Evolutionary conservation across 2,113 vertebrate genomes (phyloP), one percentile per base, ranked within the genome.

Genomic region (Anhinga rufa): DNA sequence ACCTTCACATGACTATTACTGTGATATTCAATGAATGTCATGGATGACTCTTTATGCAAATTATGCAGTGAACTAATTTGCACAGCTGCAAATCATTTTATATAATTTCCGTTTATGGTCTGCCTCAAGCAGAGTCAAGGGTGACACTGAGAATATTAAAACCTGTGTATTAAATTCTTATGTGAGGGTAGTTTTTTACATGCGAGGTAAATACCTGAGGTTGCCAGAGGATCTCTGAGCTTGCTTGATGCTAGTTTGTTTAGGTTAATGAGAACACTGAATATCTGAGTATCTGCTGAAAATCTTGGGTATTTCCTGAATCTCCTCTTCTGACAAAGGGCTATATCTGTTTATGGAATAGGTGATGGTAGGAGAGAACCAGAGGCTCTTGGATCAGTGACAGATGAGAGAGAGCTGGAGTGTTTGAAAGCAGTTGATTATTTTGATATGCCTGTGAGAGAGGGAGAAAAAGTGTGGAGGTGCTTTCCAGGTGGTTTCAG

Each of bases 151-250:
- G 79, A 83, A 40, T 65, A 65, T 65, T 81, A 54, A 87, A 93
- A 84, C 8, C 51, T 75, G 13, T 0, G 0, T 15, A 44, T 16
- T 15, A 86, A 12, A 20, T 58, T 46, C 32, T n/a, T 55, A 1
- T n/a, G 42, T 18, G 16, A 55, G 11, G 11, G 38, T 21, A 21
- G 6, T n/a, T 36, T 64, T 77, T 89, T 68, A 6, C 25, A 38
- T 10, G 7, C 17, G 17, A 61, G 14, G 22, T 69, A 86, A 76
- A 68, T 75, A 46, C 16, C 22, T 64, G 10, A 13, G 9, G 29
- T 17, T 76, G 32, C 15, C 68, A 13, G 21, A 72, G 8, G 80
- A 72, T 34, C 10, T 51, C 32, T 72, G 69, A 48, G 16, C 4
- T 92, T 87, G 15, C 19, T 81, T 64, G 9, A 9, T 83, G 19